Conservation (phyloP, 2,888 invertebrate genomes). For the Pheosia gnoma region DNA sequence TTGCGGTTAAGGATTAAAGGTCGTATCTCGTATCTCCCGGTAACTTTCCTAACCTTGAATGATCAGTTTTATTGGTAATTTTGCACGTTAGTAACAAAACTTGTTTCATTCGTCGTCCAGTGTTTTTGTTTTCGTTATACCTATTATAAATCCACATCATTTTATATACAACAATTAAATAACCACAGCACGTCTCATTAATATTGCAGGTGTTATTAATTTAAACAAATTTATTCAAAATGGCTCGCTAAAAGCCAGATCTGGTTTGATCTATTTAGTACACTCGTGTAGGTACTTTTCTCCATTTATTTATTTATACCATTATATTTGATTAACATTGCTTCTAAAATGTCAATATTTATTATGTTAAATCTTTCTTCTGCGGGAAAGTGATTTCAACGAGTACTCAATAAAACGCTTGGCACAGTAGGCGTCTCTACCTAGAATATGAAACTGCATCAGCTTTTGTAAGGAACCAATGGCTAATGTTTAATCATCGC, state of each 20-base stretch:
- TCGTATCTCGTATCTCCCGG: slow-evolving; percentile 31
- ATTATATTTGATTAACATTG: too few species aligned
- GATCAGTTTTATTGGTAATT: slow-evolving; percentile 43
- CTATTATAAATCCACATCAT: slow-evolving; percentile 24
- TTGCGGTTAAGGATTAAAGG: slow-evolving; percentile 27
- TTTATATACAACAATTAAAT: slow-evolving; percentile 47
- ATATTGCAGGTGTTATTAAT: slow-evolving; percentile 65
- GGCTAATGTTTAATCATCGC: too few species aligned
- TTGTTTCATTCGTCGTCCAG: slow-evolving; percentile 31
- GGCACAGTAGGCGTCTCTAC: too few species aligned
- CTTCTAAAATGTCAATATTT: too few species aligned
- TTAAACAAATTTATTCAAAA: slow-evolving; percentile 58
- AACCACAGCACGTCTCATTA: slow-evolving; percentile 46
- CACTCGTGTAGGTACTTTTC: slow-evolving; percentile 21
- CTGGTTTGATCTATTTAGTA: slow-evolving; percentile 27
- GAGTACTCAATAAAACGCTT: too few species aligned
- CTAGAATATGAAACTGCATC: too few species aligned
- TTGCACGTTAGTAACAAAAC: slow-evolving; percentile 46
- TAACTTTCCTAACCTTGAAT: slow-evolving; percentile 61
- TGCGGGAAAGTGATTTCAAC: too few species aligned
- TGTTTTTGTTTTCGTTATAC: slow-evolving; percentile 39
- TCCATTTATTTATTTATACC: slow-evolving; percentile 11
- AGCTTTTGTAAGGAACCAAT: too few species aligned
- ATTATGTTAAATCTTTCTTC: too few species aligned
- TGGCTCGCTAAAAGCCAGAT: slow-evolving; percentile 29